Evolutionary conservation across 2,113 vertebrate genomes (phyloP), one percentile per base, ranked within the genome.

Genomic region (Azemiops feae): DNA sequence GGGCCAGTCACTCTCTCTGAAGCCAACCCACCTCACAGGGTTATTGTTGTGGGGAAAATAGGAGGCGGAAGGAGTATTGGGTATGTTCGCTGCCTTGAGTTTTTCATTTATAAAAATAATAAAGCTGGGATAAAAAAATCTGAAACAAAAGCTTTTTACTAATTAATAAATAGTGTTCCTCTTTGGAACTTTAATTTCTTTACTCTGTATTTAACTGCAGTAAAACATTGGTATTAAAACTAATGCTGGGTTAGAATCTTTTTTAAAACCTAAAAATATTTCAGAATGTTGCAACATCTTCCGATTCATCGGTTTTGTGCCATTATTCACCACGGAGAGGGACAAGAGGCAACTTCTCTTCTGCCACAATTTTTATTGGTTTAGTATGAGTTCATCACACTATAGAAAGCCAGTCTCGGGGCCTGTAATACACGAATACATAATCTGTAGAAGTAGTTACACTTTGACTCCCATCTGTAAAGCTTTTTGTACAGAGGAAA

Each of bases 301-400:
- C 45, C n/a, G 4, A 25, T 27, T 87, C 25, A 27, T 87, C 11
- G 30, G 25, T 50, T 47, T 22, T 52, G 43, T 87, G 50, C 22
- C 18, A 10, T 10, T 69, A 8, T n/a, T 88, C 86, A 5, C 47
- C 53, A 5, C 39, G 34, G 87, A 86, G 45, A 1, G 58, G 50
- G 1, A 53, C 91, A 64, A 57, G n/a, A 34, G 81, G 64, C 81
- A 90, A 43, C 95, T 92, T 60, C 18, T 95, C 96, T 93, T 97
- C 96, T 96, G 97, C 97, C 97, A 97, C 97, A 97, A 97, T 96
- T 94, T 98, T 98, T 98, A 98, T 98, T 98, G 96, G 96, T 97
- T 16, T 94, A 97, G 96, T 95, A 97, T 23, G 47, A 97, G 97
- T 96, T 97, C 6, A 96, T 97, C 97, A 97, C 97, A 97, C 91